These are phyloP conservation scores for Struthidea cinerea DNA, from an alignment of 2,113 vertebrate species.

Conservation along the genomic window DNA sequence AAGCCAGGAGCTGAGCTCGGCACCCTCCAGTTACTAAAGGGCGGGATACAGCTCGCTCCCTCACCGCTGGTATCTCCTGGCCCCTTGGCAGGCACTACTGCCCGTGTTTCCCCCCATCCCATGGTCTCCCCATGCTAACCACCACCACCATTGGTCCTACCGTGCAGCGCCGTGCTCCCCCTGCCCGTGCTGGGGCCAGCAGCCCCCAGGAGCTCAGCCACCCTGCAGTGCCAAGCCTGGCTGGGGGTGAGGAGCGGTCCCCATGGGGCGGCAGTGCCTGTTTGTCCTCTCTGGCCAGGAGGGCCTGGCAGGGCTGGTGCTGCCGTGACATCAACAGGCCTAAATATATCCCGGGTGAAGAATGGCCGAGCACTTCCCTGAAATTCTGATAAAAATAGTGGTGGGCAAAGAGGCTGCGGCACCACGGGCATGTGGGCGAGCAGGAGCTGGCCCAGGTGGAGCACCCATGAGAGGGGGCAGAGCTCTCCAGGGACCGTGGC, in stretches of 20 bases:
- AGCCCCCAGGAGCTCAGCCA: slow-evolving; percentile 6
- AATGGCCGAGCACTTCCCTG: slow-evolving; percentile 76
- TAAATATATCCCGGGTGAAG: slow-evolving; percentile 64
- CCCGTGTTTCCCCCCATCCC: background rate
- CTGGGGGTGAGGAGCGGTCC: background rate
- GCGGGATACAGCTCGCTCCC: accelerated
- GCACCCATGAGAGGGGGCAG: background rate
- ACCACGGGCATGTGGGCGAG: accelerated
- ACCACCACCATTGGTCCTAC: background rate
- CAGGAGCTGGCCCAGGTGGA: background rate
- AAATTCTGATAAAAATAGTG: slow-evolving; percentile 91
- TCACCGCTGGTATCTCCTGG: background rate
- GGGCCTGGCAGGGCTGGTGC: background rate
- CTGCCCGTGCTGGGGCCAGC: background rate
- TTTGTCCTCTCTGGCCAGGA: slow-evolving; percentile 6
- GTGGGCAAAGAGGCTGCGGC: slow-evolving; percentile 4
- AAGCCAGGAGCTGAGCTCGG: background rate
- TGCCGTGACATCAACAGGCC: slow-evolving; percentile 52
- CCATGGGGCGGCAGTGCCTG: background rate
- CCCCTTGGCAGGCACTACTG: background rate
- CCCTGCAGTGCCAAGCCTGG: background rate
- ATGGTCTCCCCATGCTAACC: background rate
- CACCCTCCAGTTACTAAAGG: background rate
- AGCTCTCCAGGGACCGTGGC: accelerated
- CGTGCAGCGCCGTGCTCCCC: background rate